phyloP scores from a whole-genome alignment of 2,797 vertebrate genomes.

The Pangasius krempfi region DNA sequence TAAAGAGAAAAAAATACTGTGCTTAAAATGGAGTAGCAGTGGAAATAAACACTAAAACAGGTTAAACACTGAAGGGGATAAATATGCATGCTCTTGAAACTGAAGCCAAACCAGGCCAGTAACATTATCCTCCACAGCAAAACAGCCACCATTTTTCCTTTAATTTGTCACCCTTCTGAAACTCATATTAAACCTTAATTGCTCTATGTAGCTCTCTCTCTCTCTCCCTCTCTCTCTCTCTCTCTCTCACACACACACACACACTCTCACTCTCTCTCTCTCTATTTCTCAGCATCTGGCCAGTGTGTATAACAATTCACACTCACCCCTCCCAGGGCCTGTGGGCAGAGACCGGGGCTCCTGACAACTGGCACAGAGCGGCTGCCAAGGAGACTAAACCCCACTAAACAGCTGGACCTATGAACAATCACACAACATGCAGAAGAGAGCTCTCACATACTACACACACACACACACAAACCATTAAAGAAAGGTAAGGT shows the following conservation, averaged over 20 bases:
- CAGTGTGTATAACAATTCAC: slow-evolving; percentile 45
- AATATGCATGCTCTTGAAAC: background rate
- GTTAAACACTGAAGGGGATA: background rate
- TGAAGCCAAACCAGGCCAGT: background rate
- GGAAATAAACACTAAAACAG: background rate
- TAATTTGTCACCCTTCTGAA: background rate
- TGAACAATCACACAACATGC: slow-evolving; percentile 20
- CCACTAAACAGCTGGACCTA: slow-evolving; percentile 46
- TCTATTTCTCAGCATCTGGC: slow-evolving; percentile 40
- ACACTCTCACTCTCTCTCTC: background rate
- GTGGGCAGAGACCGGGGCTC: slow-evolving; percentile 32
- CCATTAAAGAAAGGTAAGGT: slow-evolving; percentile 4
- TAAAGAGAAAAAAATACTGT: background rate
- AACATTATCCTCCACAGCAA: background rate
- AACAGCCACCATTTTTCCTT: background rate
- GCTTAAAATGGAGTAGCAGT: background rate
- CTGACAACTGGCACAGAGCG: slow-evolving; percentile 35
- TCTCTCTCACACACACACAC: background rate
- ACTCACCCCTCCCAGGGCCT: slow-evolving; percentile 22
- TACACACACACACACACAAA: slow-evolving; percentile 2
- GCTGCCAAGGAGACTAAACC: slow-evolving; percentile 29
- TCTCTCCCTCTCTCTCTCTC: slow-evolving; percentile 2
- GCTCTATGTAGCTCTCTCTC: background rate
- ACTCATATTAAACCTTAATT: slow-evolving; percentile 9
- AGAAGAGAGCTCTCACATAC: background rate